phyloP scores from a whole-genome alignment of 1,140 invertebrate species.

The Drosophila nigrodunni region DNA sequence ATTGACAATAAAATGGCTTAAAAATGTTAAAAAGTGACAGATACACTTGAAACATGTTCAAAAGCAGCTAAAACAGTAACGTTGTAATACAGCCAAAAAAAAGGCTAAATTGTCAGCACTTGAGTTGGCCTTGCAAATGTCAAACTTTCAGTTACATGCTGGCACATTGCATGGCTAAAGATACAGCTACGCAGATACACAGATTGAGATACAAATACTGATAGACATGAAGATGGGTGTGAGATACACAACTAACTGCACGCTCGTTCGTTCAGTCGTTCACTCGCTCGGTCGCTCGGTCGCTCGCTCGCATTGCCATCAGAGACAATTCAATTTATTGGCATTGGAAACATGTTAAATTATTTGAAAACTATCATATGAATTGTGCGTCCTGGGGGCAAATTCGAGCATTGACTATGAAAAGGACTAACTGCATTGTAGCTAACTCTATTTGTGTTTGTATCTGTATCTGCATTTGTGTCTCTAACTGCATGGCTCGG shows the following conservation, averaged over 20 bases:
- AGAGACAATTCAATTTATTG: conserved; percentile 67
- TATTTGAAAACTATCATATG: conserved; percentile 55
- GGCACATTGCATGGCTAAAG: conserved; percentile 11
- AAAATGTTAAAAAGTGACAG: too few relatives aligned
- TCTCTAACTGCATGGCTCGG: neutral
- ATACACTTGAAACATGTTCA: too few relatives aligned
- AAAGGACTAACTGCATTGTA: neutral
- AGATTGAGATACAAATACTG: neutral
- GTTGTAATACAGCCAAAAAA: neutral
- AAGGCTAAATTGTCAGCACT: conserved; percentile 9
- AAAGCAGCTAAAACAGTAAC: too few relatives aligned
- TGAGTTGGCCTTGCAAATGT: conserved; percentile 15
- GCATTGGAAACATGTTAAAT: conserved; percentile 53
- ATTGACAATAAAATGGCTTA: too few relatives aligned
- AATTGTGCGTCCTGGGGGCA: conserved; percentile 27
- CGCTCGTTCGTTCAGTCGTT: too few relatives aligned
- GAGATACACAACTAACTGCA: conserved; percentile 9
- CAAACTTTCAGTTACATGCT: conserved; percentile 35
- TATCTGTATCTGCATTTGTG: neutral
- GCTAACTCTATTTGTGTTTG: neutral
- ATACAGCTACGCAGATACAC: conserved; percentile 4
- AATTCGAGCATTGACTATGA: neutral
- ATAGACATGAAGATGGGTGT: conserved; percentile 8
- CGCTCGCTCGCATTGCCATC: conserved; percentile 15
- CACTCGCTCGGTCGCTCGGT: too few relatives aligned